These are phyloP conservation scores for Tachina fera DNA, from an alignment of 2,888 invertebrate species.

Conservation along the genomic window DNA sequence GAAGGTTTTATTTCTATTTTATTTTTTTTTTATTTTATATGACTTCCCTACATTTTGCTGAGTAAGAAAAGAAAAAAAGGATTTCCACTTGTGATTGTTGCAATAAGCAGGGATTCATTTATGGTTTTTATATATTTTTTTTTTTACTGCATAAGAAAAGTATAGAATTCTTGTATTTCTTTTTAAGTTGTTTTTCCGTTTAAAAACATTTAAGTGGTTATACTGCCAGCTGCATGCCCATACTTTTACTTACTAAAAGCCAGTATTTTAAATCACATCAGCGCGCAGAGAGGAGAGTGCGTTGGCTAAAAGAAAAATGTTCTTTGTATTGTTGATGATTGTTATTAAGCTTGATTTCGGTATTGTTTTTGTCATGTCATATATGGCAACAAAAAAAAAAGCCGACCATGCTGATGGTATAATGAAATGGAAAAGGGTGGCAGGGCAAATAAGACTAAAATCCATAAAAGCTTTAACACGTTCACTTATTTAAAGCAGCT, in stretches of 20 bases:
- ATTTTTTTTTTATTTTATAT: conserved; percentile 8
- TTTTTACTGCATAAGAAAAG: conserved; percentile 2
- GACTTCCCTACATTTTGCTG: conserved; percentile 55
- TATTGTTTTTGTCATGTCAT: conserved; percentile 66
- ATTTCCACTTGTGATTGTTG: conserved; percentile 69
- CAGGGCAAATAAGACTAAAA: fast-evolving
- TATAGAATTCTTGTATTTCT: not conserved
- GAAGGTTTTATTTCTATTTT: conserved; percentile 20
- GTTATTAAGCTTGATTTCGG: conserved; percentile 59
- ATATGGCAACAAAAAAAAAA: conserved; percentile 36
- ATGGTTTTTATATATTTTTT: conserved; percentile 21
- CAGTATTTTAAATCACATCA: conserved; percentile 2
- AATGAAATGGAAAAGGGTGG: not conserved
- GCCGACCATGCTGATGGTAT: conserved; percentile 12
- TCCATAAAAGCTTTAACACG: too few relatives aligned
- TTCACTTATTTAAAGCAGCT: too few relatives aligned
- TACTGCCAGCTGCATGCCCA: conserved; percentile 21
- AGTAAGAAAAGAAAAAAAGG: conserved; percentile 41
- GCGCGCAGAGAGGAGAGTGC: not conserved
- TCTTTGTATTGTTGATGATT: conserved; percentile 41
- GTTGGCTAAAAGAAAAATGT: not conserved
- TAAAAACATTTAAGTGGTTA: conserved; percentile 57
- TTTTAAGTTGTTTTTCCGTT: conserved; percentile 67
- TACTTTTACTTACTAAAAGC: not conserved
- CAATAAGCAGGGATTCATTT: conserved; percentile 46